Evolutionary conservation across 2,113 vertebrate species (phyloP).

Genomic region (Cranoglanis bouderius): DNA sequence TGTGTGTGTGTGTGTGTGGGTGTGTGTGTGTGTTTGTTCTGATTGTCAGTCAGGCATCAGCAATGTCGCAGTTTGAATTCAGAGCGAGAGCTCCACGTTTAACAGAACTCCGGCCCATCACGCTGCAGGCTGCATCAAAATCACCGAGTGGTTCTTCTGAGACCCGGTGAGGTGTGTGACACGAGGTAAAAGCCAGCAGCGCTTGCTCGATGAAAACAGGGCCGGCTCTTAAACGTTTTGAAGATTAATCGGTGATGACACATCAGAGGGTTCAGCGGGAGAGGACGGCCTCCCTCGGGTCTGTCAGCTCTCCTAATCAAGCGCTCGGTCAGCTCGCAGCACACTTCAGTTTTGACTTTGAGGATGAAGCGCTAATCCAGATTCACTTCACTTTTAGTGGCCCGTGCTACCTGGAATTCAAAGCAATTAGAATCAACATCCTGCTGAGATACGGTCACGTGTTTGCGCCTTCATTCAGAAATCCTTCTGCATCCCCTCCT

Average conservation of each 20-base stretch:
- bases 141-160: slow-evolving; percentile 58
- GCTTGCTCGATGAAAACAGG: slow-evolving; percentile 63
- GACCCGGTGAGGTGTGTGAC: slow-evolving; percentile 56
- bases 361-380: slow-evolving; percentile 47
- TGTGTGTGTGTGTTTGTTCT: not conserved
- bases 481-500: slow-evolving; percentile 24
- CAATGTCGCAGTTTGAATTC: slow-evolving; percentile 24
- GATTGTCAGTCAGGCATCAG: not conserved
- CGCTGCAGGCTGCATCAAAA: slow-evolving; percentile 48
- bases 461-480: slow-evolving; percentile 25
- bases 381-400: slow-evolving; percentile 44
- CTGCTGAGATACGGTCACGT: slow-evolving; percentile 9
- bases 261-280: slow-evolving; percentile 66
- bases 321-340: slow-evolving; percentile 28
- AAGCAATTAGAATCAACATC: slow-evolving; percentile 54
- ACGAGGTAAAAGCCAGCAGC: slow-evolving; percentile 58
- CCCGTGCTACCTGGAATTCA: slow-evolving; percentile 44
- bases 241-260: slow-evolving; percentile 72
- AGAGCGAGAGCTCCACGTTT: not conserved
- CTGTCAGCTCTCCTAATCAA: slow-evolving; percentile 68
- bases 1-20: slow-evolving; percentile 6
- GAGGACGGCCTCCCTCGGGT: slow-evolving; percentile 64
- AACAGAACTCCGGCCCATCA: slow-evolving; percentile 8
- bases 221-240: slow-evolving; percentile 62
- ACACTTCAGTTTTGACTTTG: slow-evolving; percentile 44